Base-by-base conservation (phyloP, 1,140 invertebrate species). In the Sycobia sp. region DNA sequence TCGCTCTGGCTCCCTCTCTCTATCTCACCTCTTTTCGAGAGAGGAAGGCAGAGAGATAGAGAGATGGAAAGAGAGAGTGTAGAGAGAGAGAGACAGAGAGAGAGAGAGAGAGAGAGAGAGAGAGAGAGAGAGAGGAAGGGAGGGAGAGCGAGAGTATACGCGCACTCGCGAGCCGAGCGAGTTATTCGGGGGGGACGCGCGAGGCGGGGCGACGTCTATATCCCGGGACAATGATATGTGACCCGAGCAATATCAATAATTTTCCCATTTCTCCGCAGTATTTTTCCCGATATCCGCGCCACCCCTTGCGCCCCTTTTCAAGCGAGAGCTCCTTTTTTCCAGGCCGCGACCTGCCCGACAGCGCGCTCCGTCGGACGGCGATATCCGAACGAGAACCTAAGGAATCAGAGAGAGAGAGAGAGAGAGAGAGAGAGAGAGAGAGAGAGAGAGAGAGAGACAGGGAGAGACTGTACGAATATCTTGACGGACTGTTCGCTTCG, bases 181-280 rank as follows among this genome's bases (percentile, higher is more conserved):
- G 69, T 74, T 72, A 74, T 72, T 71, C 66, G 58, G 67, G 75
- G 59, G 71, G 73, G 66, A 71, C 25, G 69, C 62, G 70, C 69
- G 69, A 67, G 67, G 64, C 66, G 69, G 62, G 66, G 69, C 75
- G 75, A 80, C 74, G 77, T 79, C 77, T 82, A 79, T 80, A 80
- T 81, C 69, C 67, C 71, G 67, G 75, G 75, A 81, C 79, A 79
- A 81, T 80, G 78, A 82, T 82, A 82, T 81, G 79, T 80, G 78
- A 79, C 73, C 71, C 67, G 57, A 68, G 77, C 74, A 78, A 81
- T 81, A 81, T 79, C 77, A 81, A 80, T 81, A 79, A 81, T 81
- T 81, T 81, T 81, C 78, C 66, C 77, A 79, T 81, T 79, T 79
- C 76, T 77, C 71, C 73, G 61, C 62, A 72, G 67, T 75, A 75